Evolutionary conservation across 1,140 invertebrate genomes (phyloP), one percentile per base, ranked within the genome.

Genomic region (Carcinoscorpius rotundicauda): DNA sequence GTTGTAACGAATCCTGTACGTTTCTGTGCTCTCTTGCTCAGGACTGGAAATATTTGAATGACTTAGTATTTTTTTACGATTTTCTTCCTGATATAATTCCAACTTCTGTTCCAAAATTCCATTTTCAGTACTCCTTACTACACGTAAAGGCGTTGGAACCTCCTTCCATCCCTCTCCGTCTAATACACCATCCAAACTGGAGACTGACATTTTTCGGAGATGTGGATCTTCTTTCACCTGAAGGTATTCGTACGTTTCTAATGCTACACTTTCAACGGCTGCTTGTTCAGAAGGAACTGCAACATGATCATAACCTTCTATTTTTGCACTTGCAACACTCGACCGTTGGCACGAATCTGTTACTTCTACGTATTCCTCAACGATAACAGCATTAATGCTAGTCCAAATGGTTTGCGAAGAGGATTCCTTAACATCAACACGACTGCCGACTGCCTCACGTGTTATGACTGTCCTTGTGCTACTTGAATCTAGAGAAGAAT

Each of bases 1-100:
- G 68, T 82, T 81, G 71, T 82, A 82, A 59, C 81, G 71, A 4
- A 81, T 75, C 69, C 75, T 78, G 66, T n/a, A 8, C n/a, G 6
- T 55, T 8, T 6, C 53, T 55, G 6, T n/a, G 53, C 53, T 55
- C 6, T 55, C 53, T 1, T 55, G 6, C 6, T 55, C 53, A 1
- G 6, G 6, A n/a, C 53, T 55, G n/a, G 6, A 8, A n/a, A n/a
- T n/a, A 8, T 55, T n/a, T 6, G n/a, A n/a, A n/a, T n/a, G 6
- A 58, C 64, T 57, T 62, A 65, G 63, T 49, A 64, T 58, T 55
- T 55, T 66, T 55, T n/a, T 6, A 8, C 53, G 6, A 6, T 6
- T 55, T 55, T 55, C 53, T 55, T 55, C 53, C n/a, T 66, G 63
- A 62, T 65, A 62, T 9, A 64, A 62, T 49, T 69, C 68, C 55